Conservation (phyloP, 2,113 vertebrate species). For the Malurus elegans region DNA sequence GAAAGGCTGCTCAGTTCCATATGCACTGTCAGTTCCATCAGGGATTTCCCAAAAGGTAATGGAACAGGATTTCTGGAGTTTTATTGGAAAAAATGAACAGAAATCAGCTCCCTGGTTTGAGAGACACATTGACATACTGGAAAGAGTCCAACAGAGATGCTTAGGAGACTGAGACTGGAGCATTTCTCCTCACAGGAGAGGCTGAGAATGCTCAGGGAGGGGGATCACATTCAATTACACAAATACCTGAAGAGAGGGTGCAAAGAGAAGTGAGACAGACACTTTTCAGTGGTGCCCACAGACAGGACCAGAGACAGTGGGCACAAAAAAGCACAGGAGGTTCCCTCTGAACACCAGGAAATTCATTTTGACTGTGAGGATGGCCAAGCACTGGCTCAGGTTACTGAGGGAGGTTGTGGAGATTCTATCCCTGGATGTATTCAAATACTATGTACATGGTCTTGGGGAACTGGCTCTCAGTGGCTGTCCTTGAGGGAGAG, state of each 20-base stretch:
- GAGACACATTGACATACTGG: not conserved
- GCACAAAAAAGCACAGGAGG: not conserved
- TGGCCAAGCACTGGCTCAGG: not conserved
- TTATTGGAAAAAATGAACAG: not conserved
- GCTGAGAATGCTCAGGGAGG: not conserved
- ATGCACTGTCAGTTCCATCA: not conserved
- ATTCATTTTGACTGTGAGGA: not conserved
- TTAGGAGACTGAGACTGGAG: not conserved
- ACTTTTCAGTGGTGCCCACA: not conserved
- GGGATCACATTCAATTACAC: not conserved
- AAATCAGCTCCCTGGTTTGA: not conserved
- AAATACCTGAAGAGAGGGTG: not conserved
- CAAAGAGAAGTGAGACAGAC: not conserved
- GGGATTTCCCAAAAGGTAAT: not conserved
- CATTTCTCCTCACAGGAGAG: not conserved
- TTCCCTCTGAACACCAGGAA: not conserved
- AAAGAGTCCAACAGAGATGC: not conserved
- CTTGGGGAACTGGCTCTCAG: not conserved
- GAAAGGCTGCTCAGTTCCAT: not conserved
- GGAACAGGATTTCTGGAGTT: not conserved
- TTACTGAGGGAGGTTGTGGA: not conserved
- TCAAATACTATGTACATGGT: rapidly evolving
- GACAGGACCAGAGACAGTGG: rapidly evolving
- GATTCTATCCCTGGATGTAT: not conserved
- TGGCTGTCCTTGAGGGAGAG: not conserved